A percentile compares a stretch with the other conserved stretches of the same genome.
These are phyloP conservation scores for Drosophila monieri DNA, from an alignment of 2,888 invertebrate species.

Conservation along the genomic window DNA sequence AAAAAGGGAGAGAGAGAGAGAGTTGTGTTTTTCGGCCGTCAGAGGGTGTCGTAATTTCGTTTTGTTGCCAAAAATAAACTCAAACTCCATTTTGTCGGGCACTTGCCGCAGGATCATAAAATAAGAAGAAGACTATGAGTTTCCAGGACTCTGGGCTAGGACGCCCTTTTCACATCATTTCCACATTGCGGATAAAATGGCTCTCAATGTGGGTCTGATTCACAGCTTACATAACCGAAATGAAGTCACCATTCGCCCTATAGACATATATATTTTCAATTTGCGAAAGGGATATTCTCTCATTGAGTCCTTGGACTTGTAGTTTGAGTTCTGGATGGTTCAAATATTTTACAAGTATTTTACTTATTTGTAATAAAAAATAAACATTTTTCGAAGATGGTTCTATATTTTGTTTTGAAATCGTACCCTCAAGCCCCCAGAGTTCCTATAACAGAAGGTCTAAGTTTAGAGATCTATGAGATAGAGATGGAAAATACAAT, in stretches of 20 bases:
- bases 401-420: not conserved
- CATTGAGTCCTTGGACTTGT: conserved; percentile 1
- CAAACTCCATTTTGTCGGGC: conserved; percentile 74
- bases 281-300: conserved; percentile 16
- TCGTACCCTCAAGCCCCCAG: too few relatives aligned
- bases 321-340: not conserved
- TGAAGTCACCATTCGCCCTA: conserved; percentile 66
- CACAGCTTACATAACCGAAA: conserved; percentile 48
- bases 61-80: conserved; percentile 74
- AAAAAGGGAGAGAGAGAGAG: conserved; percentile 26
- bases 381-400: not conserved
- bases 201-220: conserved; percentile 41
- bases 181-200: not conserved
- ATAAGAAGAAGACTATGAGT: not conserved
- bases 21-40: conserved; percentile 35
- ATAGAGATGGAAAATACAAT: too few relatives aligned
- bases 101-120: conserved; percentile 34
- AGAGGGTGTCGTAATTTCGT: conserved; percentile 80
- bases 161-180: too few relatives aligned
- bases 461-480: too few relatives aligned
- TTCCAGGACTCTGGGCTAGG: not conserved
- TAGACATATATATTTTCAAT: conserved; percentile 47
- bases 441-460: too few relatives aligned
- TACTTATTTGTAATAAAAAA: not conserved
- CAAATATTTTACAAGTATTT: not conserved